phyloP scores from a whole-genome alignment of 1,140 invertebrate species.

The Batillaria attramentaria region DNA sequence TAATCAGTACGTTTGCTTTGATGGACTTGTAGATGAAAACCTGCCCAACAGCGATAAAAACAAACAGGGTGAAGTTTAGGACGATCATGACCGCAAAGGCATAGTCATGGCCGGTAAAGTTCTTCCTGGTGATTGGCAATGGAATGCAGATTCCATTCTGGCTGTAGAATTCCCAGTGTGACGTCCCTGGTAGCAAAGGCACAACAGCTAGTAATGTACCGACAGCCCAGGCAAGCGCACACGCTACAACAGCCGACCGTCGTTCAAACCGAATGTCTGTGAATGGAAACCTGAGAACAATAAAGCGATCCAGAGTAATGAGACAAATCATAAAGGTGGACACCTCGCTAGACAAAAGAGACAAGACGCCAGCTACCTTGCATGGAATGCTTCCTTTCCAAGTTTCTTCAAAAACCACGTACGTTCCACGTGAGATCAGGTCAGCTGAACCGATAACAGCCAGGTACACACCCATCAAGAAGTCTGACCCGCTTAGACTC shows the following conservation, averaged over 20 bases:
- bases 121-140: conserved; percentile 40
- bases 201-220: conserved; percentile 4
- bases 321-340: background rate
- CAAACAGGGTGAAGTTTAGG: conserved; percentile 44
- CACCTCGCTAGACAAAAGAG: background rate
- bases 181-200: conserved; percentile 19
- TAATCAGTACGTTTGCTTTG: conserved; percentile 5
- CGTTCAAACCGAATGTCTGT: background rate
- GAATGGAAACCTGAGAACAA: conserved; percentile 8
- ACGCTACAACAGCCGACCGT: background rate
- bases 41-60: conserved; percentile 44
- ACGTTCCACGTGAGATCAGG: background rate
- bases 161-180: conserved; percentile 44
- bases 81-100: conserved; percentile 40
- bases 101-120: conserved; percentile 40
- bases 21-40: conserved; percentile 41
- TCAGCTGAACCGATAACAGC: background rate
- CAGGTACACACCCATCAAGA: conserved; percentile 15
- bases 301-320: conserved; percentile 21
- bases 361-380: background rate
- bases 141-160: conserved; percentile 47
- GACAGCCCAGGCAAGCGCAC: background rate
- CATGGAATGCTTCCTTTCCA: conserved; percentile 5
- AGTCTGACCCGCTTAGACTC: background rate
- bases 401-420: background rate